Base-by-base conservation (phyloP, 2,113 vertebrate species). In the Hippolais icterina region DNA sequence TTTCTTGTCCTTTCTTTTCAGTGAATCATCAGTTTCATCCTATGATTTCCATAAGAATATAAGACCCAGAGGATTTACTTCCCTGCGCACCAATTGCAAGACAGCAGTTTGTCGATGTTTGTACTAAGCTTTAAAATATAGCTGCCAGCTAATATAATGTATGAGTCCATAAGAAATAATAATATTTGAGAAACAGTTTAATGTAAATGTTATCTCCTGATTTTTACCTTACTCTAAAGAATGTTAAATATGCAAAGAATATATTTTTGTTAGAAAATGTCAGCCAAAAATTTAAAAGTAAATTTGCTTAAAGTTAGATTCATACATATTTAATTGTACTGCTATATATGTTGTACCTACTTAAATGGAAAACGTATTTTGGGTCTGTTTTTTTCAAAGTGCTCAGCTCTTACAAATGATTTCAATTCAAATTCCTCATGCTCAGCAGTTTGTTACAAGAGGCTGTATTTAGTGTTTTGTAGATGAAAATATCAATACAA, bases 301-400 rank as follows among this genome's bases (percentile, higher is more conserved):
- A 69, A 31, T 74, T 60, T 46, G 37, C 61, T 50, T 89, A 54
- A 94, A 94, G 4, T 68, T 75, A 53, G 16, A 20, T 68, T 94
- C 28, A 94, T 88, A 15, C 39, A 74, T 90, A 83, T 94, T 91
- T 91, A 87, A 91, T 79, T 89, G 20, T 66, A 57, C 27, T 72
- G 49, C 28, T 64, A 21, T 91, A 19, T n/a, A 18, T 68, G 15
- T 65, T 84, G 22, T 49, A 8, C 56, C 49, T 82, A 11, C 8
- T 47, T 66, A 69, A 69, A 80, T 57, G n/a, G 42, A 65, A 83
- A 65, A 65, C 7, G 9, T 57, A 82, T 78, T 94, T 84, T 64
- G 71, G 63, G 23, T 41, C 11, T 64, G 15, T 1, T 68, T 94
- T 81, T 82, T 49, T 53, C n/a, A 76, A 95, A 91, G 52, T 47